Percentiles rank a stretch among this genome's conserved stretches.
phyloP scores from a whole-genome alignment of 2,888 invertebrate species.

The Anarsia innoxiella region DNA sequence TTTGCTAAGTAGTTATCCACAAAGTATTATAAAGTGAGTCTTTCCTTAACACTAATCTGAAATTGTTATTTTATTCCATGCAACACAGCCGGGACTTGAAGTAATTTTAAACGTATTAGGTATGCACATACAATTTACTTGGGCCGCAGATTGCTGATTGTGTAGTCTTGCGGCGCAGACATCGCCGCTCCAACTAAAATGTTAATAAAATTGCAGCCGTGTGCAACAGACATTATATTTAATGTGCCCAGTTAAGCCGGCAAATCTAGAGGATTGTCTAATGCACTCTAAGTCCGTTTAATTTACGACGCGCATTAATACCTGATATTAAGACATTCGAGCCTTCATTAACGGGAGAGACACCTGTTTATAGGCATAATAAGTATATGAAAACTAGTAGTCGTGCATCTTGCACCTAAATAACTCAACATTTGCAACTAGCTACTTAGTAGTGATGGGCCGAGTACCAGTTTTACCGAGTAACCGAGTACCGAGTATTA shows the following conservation, averaged over 20 bases:
- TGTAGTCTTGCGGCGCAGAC: constrained; percentile 32
- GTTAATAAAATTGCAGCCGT: constrained; percentile 54
- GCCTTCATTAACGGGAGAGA: constrained; percentile 35
- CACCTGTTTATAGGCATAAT: constrained; percentile 35
- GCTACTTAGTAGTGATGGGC: no score
- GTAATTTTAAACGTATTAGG: constrained; percentile 29
- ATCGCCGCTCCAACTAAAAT: constrained; percentile 44
- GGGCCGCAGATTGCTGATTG: constrained; percentile 44
- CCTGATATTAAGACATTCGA: constrained; percentile 50
- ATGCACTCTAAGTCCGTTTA: constrained; percentile 42
- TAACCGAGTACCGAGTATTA: no score
- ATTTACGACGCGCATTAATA: constrained; percentile 42
- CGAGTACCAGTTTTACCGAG: no score
- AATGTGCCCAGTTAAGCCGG: constrained; percentile 39
- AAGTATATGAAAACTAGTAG: no score
- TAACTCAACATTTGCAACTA: no score
- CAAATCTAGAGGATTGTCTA: constrained; percentile 37
- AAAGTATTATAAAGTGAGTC: no score
- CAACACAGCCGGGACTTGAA: constrained; percentile 6
- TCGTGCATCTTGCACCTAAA: no score
- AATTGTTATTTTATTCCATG: constrained; percentile 6
- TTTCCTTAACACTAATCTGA: no score
- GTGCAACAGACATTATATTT: constrained; percentile 40
- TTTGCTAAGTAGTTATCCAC: no score
- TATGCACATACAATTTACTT: constrained; percentile 38